Evolutionary conservation across 2,888 invertebrate genomes (phyloP).

Genomic region (Ommatoiulus sabulosus): DNA sequence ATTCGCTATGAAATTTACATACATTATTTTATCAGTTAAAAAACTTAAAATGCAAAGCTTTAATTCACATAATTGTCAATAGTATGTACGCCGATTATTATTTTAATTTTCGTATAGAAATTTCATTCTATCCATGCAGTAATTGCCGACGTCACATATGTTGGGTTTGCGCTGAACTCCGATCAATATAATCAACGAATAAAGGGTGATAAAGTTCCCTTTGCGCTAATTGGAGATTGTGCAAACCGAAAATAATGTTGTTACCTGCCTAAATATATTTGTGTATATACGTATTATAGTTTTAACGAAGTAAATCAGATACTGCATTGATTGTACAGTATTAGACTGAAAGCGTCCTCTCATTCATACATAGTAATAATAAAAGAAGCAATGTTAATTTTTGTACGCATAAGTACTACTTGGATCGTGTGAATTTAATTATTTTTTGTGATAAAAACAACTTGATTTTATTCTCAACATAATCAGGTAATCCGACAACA

Average conservation of each 20-base stretch:
- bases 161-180: not conserved
- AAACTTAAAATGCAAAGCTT: constrained; percentile 3
- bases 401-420: not conserved
- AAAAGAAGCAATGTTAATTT: constrained; percentile 22
- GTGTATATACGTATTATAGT: not conserved
- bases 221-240: not conserved
- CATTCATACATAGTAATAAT: not conserved
- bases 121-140: not conserved
- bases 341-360: not conserved
- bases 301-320: not conserved
- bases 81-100: not conserved
- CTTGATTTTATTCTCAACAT: not conserved
- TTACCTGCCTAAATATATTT: not conserved
- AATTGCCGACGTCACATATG: not conserved
- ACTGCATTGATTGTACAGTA: not conserved
- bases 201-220: not conserved
- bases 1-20: not conserved
- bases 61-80: not conserved
- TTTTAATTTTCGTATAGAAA: not conserved
- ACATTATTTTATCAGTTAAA: not conserved
- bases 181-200: not conserved
- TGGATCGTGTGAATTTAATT: not conserved
- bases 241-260: not conserved
- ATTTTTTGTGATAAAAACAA: not conserved
- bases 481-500: not conserved